Conservation (phyloP, 2,797 vertebrate genomes). For the Urosaurus nigricauda region DNA sequence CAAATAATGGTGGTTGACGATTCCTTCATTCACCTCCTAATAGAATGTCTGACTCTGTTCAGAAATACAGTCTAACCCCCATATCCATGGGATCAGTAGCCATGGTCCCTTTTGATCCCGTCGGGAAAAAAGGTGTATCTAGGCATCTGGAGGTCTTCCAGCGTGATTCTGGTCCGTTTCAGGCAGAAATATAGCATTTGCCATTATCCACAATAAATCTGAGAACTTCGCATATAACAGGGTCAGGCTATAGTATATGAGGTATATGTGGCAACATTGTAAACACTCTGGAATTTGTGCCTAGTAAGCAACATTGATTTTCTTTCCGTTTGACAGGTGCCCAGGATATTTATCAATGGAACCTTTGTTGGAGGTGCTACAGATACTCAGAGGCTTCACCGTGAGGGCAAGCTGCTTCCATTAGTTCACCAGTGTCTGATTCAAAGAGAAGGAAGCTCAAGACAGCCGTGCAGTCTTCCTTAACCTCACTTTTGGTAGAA, state of each 20-base stretch:
- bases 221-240: too few relatives aligned
- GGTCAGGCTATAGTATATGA: background rate
- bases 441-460: slow-evolving; percentile 45
- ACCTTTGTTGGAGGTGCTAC: slow-evolving; percentile 92
- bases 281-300: background rate
- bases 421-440: slow-evolving; percentile 86
- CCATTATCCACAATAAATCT: too few relatives aligned
- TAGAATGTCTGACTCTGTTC: background rate
- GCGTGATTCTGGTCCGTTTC: too few relatives aligned
- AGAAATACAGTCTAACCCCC: background rate
- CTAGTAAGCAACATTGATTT: slow-evolving; percentile 19
- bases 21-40: background rate
- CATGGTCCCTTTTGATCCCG: too few relatives aligned
- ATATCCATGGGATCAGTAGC: too few relatives aligned
- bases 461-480: slow-evolving; percentile 22
- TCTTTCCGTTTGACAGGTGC: slow-evolving; percentile 84
- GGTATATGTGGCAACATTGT: background rate
- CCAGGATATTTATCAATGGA: slow-evolving; percentile 95
- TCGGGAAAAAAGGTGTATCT: too few relatives aligned
- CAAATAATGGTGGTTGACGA: background rate
- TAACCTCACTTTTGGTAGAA: slow-evolving; percentile 27
- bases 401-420: slow-evolving; percentile 89
- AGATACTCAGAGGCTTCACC: slow-evolving; percentile 89
- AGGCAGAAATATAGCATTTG: too few relatives aligned
- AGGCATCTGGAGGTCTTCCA: too few relatives aligned